Base-by-base conservation (phyloP, 2,113 vertebrate species). In the Camelus bactrianus region DNA sequence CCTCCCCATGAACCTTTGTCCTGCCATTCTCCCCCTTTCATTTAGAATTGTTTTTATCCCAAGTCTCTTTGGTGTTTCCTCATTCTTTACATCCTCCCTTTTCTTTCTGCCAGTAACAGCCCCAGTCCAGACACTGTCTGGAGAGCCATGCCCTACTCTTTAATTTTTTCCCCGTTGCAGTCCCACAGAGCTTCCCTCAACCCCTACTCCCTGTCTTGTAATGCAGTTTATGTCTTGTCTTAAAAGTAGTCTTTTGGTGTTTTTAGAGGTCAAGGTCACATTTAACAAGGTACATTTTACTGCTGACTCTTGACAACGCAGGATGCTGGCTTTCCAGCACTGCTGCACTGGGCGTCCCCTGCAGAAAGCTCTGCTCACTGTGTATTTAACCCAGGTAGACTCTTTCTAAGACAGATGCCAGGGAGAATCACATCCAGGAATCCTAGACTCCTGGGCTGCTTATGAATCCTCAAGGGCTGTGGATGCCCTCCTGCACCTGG, bases 271-370 rank as follows among this genome's bases (percentile, higher is more conserved):
- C 3, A 8, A 56, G 69, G 81, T 89, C 65, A 77, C 35, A 79
- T 86, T 93, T 67, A 92, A 94, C 84, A 95, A 85, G 58, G 48
- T 19, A 12, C 26, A 26, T 91, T 86, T 97, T 48, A 70, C 69
- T 84, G 50, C 75, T 42, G 35, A 79, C 77, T 69, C 19, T 32
- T 38, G 76, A 80, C 79, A 56, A 52, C 69, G 67, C 6, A 30
- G 14, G 3, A 32, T 50, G 26, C 65, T 60, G 6, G 30, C 58
- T 93, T 64, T 69, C 60, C 20, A 73, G 22, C 17, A 2, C 46
- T 54, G 70, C 14, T 46, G 56, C 19, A 4, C n/a, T 15, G 73
- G 20, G 60, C 24, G 1, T 22, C 5, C 38, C 14, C 50, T 24
- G 2, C 1, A 28, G 52, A 50, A 84, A 38, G 8, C 26, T 11